Percentiles rank a stretch among this genome's conserved stretches.
These are phyloP conservation scores for Myioborus melanocephalus DNA, from an alignment of 2,797 vertebrate species.

Conservation along the genomic window DNA sequence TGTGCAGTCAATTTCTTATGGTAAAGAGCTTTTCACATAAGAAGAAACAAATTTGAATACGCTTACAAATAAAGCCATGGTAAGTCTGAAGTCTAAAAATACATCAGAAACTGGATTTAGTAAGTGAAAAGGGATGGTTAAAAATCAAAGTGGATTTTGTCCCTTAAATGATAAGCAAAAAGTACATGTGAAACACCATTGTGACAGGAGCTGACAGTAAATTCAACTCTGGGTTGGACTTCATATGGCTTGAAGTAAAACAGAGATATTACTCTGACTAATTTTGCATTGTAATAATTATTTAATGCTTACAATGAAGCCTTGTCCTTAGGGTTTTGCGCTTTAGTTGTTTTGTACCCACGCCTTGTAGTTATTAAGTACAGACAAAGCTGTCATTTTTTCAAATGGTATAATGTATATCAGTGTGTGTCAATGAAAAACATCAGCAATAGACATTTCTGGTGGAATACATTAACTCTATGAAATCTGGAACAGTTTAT, in stretches of 20 bases:
- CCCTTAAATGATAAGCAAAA: neutral
- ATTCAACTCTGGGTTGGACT: conserved; percentile 5
- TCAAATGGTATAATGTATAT: conserved; percentile 72
- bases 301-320: conserved; percentile 78
- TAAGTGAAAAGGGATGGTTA: neutral
- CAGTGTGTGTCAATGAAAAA: conserved; percentile 75
- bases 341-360: conserved; percentile 76
- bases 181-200: neutral
- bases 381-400: conserved; percentile 78
- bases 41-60: neutral
- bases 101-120: neutral
- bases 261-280: conserved; percentile 73
- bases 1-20: neutral
- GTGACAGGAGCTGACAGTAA: neutral
- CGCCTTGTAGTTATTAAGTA: conserved; percentile 75
- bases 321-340: conserved; percentile 77
- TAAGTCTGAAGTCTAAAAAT: neutral
- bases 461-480: conserved; percentile 37
- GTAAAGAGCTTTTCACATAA: neutral
- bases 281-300: conserved; percentile 78
- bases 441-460: conserved; percentile 66
- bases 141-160: neutral
- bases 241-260: conserved; percentile 63
- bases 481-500: conserved; percentile 54
- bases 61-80: neutral